Evolutionary conservation across 2,888 invertebrate genomes (phyloP).

Genomic region (Drosophila melanosoma): DNA sequence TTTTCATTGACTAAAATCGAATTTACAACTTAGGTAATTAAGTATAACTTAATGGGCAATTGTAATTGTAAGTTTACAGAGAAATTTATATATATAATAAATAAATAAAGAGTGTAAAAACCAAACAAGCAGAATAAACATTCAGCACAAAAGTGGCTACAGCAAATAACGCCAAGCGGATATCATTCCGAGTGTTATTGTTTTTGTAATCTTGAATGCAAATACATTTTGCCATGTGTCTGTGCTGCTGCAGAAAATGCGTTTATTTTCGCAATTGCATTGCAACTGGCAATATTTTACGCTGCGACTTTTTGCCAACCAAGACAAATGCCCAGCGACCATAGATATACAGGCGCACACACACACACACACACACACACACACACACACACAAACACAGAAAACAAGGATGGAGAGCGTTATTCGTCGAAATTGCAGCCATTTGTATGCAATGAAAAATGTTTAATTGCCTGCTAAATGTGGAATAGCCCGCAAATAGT

Average conservation of each 20-base stretch:
- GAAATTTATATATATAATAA: neutral
- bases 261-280: slow-evolving; percentile 42
- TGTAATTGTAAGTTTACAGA: neutral
- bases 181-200: neutral
- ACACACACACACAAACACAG: neutral
- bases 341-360: neutral
- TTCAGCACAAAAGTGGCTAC: neutral
- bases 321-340: slow-evolving; percentile 37
- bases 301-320: slow-evolving; percentile 30
- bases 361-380: neutral
- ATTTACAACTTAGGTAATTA: neutral
- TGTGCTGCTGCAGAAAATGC: slow-evolving; percentile 24
- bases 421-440: slow-evolving; percentile 39
- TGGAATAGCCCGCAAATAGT: slow-evolving; percentile 69
- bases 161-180: neutral
- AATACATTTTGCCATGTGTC: slow-evolving; percentile 35
- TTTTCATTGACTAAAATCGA: neutral
- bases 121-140: neutral
- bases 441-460: slow-evolving; percentile 77
- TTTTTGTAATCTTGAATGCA: slow-evolving; percentile 59
- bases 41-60: neutral
- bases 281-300: slow-evolving; percentile 44
- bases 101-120: neutral
- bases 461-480: slow-evolving; percentile 79
- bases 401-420: slow-evolving; percentile 5